Conservation (phyloP, 2,888 invertebrate species). For the Rugalucina vietnamica region DNA sequence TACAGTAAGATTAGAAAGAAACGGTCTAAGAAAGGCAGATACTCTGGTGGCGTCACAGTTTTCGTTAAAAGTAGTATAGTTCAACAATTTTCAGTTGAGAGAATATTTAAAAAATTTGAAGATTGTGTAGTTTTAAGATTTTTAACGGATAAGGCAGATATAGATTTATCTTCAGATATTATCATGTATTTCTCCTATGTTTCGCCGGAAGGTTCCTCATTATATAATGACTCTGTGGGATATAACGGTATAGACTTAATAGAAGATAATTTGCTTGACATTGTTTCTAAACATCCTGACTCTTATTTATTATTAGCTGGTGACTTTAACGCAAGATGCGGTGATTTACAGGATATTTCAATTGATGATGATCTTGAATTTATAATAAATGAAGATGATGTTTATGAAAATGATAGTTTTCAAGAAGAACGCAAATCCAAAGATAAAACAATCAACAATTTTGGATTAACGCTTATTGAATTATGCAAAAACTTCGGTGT, state of each 20-base stretch:
- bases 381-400: neutral
- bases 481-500: neutral
- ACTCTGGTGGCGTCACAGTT: neutral
- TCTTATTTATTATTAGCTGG: neutral
- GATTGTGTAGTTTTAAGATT: neutral
- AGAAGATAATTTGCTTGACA: neutral
- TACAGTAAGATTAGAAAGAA: neutral
- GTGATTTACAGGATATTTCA: neutral
- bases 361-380: neutral
- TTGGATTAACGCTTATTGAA: conserved; percentile 4
- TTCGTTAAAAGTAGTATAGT: neutral
- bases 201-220: neutral
- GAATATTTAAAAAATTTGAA: neutral
- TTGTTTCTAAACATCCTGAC: neutral
- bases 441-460: neutral
- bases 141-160: neutral
- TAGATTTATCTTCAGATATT: neutral
- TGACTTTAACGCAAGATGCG: neutral
- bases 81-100: neutral
- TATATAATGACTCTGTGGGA: neutral
- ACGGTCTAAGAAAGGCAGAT: neutral
- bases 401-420: neutral
- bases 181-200: neutral
- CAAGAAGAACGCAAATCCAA: neutral
- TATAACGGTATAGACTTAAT: conserved; percentile 1